Base-by-base conservation (phyloP, 2,888 invertebrate genomes). In the Deladenus siricidicola region DNA sequence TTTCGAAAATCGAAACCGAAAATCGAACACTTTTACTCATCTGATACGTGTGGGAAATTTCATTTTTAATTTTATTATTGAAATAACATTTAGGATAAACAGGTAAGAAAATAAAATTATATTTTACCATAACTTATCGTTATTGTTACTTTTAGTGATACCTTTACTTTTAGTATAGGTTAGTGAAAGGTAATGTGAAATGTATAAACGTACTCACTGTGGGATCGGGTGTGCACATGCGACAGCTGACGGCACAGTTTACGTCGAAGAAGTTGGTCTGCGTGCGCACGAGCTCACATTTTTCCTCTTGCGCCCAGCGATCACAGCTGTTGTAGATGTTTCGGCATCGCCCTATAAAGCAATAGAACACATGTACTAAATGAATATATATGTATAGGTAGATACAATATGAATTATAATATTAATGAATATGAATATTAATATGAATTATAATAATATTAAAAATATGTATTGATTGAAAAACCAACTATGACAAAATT, bases 271-370 rank as follows among this genome's bases (percentile, higher is more conserved):
- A 79, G 63, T 76, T 73, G 26, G 78, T 78, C 62, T 72, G 65
- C n/a, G 64, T 64, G 44, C 63, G 56, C 29, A 76, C 70, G 6
- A 73, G 64, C 44, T 72, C 72, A 55, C 79, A 79, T 53, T 76
- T 76, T 55, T 75, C 75, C 61, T 79, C 78, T 57, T 71, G 63
- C 17, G 76, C 75, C 79, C 79, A 79, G 26, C 77, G 67, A 48
- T 75, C 75, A 62, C 79, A 79, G 57, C 73, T 72, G 61, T 76
- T 69, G 68, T 79, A 79, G 44, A 79, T 77, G 65, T 79, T 74
- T 29, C 77, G 72, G 68, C 79, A 79, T 43, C 76, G 73, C 45
- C 78, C 79, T 79, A 34, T 45, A 65, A 51, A 28, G n/a, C n/a
- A n/a, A 21, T 34, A 23, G 19, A 10, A 39, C 21, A 1, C 29